These are phyloP conservation scores for Netelia virgata DNA, from an alignment of 2,888 invertebrate species.

Conservation along the genomic window DNA sequence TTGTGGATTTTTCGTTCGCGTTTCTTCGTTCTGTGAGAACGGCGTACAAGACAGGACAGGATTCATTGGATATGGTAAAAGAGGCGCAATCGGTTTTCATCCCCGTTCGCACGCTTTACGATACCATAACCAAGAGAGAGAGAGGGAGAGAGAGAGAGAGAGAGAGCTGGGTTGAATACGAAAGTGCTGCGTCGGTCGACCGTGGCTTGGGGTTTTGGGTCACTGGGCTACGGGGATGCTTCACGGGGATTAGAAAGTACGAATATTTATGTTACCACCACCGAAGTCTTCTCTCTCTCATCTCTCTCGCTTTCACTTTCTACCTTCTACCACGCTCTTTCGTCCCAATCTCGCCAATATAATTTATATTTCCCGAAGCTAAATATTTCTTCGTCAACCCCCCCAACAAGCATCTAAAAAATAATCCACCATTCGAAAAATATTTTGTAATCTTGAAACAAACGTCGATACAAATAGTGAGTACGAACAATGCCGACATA, in stretches of 20 bases:
- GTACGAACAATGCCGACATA: neutral
- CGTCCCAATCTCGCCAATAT: neutral
- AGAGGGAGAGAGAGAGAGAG: neutral
- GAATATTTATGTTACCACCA: constrained; percentile 75
- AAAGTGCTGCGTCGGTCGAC: constrained; percentile 64
- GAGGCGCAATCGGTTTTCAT: constrained; percentile 55
- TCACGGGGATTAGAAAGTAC: constrained; percentile 70
- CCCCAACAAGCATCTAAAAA: no score
- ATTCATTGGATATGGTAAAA: constrained; percentile 1
- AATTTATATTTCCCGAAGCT: constrained; percentile 4
- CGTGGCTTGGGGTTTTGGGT: constrained; percentile 74
- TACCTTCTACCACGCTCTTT: neutral
- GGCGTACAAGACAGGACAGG: neutral
- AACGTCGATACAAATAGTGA: neutral
- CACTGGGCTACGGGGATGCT: constrained; percentile 75
- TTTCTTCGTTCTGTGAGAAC: neutral
- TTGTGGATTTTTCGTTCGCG: neutral
- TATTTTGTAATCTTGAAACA: no score
- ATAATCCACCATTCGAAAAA: no score
- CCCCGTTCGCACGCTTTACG: constrained; percentile 61
- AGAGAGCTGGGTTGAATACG: neutral
- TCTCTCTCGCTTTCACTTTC: constrained; percentile 45
- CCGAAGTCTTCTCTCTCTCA: constrained; percentile 23
- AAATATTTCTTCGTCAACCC: neutral
- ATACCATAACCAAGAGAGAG: constrained; percentile 44